phyloP scores from a whole-genome alignment of 2,113 vertebrate genomes.

The Oncorhynchus mykiss region DNA sequence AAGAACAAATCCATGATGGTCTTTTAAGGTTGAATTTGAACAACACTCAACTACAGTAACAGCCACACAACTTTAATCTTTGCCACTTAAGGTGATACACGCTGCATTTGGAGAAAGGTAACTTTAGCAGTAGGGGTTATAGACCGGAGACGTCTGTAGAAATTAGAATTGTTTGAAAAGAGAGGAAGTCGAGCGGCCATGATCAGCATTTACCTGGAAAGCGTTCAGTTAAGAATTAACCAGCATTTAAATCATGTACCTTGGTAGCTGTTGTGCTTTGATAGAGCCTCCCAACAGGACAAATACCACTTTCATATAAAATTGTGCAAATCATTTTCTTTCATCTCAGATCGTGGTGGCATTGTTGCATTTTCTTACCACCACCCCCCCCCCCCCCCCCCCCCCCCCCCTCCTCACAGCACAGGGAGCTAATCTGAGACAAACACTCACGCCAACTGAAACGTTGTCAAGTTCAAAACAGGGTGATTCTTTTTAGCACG shows the following conservation, averaged over 20 bases:
- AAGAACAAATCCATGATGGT: slow-evolving; percentile 19
- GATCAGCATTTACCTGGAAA: slow-evolving; percentile 66
- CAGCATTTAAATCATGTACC: slow-evolving; percentile 56
- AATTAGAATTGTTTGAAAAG: slow-evolving; percentile 54
- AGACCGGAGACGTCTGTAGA: slow-evolving; percentile 51
- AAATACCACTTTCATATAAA: slow-evolving; percentile 64
- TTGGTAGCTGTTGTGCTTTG: slow-evolving; percentile 11
- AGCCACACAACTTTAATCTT: slow-evolving; percentile 5
- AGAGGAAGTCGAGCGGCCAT: slow-evolving; percentile 52
- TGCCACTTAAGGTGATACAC: too few species aligned
- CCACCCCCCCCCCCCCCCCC: too few species aligned
- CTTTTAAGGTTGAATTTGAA: slow-evolving; percentile 50
- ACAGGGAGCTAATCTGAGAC: slow-evolving; percentile 64
- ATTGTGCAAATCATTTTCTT: slow-evolving; percentile 27
- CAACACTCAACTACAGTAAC: slow-evolving; percentile 32
- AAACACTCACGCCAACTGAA: slow-evolving; percentile 50
- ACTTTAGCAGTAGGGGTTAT: slow-evolving; percentile 41
- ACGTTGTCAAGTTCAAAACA: slow-evolving; percentile 50
- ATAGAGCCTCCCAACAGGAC: slow-evolving; percentile 62
- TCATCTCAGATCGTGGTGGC: slow-evolving; percentile 10
- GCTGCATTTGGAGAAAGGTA: slow-evolving; percentile 39
- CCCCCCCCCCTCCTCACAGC: slow-evolving; percentile 28
- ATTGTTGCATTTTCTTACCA: slow-evolving; percentile 45
- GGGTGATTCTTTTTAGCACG: too few species aligned
- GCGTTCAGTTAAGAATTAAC: slow-evolving; percentile 50